Evolutionary conservation across 2,888 invertebrate genomes (phyloP).

Genomic region (Leptinotarsa juncta): DNA sequence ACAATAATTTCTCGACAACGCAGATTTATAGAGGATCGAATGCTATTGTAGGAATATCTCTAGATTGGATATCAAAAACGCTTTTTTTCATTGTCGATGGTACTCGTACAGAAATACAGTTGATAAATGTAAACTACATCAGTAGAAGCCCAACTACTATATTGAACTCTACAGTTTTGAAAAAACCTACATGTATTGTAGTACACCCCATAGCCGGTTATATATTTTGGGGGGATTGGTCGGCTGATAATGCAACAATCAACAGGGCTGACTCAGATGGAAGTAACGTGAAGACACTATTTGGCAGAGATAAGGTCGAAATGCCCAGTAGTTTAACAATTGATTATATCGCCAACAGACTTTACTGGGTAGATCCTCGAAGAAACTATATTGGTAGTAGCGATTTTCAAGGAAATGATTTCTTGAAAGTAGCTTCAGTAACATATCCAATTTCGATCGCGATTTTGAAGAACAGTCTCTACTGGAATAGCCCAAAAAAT

Average conservation of each 20-base stretch:
- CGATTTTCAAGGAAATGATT: constrained; percentile 61
- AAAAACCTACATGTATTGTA: constrained; percentile 69
- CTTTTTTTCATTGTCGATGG: constrained; percentile 88
- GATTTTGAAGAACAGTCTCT: constrained; percentile 86
- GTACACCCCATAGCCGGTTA: constrained; percentile 86
- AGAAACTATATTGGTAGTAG: constrained; percentile 83
- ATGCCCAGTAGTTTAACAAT: constrained; percentile 92
- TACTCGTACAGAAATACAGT: constrained; percentile 81
- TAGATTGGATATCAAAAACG: constrained; percentile 89
- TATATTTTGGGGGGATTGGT: constrained; percentile 92
- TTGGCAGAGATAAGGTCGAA: constrained; percentile 75
- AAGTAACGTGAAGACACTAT: constrained; percentile 73
- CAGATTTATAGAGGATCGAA: constrained; percentile 80
- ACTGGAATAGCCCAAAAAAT: constrained; percentile 91
- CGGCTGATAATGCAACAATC: constrained; percentile 78
- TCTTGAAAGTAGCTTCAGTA: constrained; percentile 73
- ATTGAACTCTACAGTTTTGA: constrained; percentile 73
- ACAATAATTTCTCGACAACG: constrained; percentile 73
- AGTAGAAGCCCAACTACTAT: constrained; percentile 77
- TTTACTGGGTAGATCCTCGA: constrained; percentile 90
- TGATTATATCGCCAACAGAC: constrained; percentile 80
- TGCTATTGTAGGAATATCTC: constrained; percentile 89
- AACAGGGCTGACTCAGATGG: constrained; percentile 86
- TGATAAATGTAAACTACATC: constrained; percentile 68
- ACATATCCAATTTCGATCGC: constrained; percentile 89